phyloP scores from a whole-genome alignment of 2,113 vertebrate species.

The Nesoenas mayeri region DNA sequence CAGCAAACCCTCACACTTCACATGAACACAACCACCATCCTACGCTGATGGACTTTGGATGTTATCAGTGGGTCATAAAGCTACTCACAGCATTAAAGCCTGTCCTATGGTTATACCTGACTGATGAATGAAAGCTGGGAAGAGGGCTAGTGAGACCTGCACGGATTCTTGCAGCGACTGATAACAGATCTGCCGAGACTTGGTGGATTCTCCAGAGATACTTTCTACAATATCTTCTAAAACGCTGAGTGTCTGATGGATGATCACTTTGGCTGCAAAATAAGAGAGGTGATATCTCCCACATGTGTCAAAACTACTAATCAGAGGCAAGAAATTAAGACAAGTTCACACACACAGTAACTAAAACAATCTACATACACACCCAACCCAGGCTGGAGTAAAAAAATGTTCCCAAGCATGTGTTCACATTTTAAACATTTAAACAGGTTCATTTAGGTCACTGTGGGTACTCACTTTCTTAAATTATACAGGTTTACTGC shows the following conservation, averaged over 20 bases:
- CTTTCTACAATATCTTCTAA: constrained; percentile 93
- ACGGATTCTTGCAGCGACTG: constrained; percentile 97
- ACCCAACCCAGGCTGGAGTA: neutral
- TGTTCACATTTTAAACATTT: neutral
- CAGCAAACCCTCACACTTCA: neutral
- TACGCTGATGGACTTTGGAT: neutral
- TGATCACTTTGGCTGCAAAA: constrained; percentile 86
- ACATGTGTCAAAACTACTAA: neutral
- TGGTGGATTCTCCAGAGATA: constrained; percentile 94
- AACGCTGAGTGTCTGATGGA: constrained; percentile 93
- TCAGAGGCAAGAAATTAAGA: neutral
- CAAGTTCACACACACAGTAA: neutral
- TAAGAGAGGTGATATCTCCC: constrained; percentile 2
- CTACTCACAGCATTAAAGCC: constrained; percentile 17
- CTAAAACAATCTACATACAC: accelerated
- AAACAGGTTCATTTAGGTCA: neutral
- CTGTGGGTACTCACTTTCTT: neutral
- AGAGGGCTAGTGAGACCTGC: constrained; percentile 94
- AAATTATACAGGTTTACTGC: neutral
- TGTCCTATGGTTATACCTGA: constrained; percentile 83
- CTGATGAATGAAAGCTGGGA: constrained; percentile 96
- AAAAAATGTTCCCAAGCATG: neutral
- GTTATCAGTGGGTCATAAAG: neutral
- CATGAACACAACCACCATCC: neutral
- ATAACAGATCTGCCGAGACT: constrained; percentile 97